Evolutionary conservation across 2,797 vertebrate species (phyloP).

Genomic region (Tadarida brasiliensis): DNA sequence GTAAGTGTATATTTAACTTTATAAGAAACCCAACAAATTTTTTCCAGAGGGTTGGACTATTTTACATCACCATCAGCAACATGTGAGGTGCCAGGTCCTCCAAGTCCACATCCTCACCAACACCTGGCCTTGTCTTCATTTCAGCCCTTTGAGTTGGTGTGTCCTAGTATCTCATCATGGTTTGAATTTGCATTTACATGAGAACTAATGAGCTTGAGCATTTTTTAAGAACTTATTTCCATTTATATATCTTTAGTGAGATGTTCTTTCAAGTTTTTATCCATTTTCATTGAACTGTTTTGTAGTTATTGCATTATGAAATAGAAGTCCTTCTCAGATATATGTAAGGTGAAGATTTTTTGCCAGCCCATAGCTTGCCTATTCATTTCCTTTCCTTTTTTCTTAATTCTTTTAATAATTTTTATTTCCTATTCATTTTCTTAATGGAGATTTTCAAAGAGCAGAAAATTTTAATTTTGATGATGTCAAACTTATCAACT

Average conservation of each 20-base stretch:
- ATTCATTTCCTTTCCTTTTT: neutral
- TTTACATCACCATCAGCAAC: neutral
- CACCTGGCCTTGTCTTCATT: neutral
- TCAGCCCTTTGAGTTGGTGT: neutral
- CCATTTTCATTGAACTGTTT: neutral
- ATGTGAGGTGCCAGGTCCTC: neutral
- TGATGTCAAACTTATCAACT: neutral
- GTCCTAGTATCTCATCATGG: neutral
- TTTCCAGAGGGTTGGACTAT: neutral
- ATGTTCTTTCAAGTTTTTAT: neutral
- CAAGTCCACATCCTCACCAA: neutral
- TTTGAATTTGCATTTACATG: neutral
- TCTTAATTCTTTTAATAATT: neutral
- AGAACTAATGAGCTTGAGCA: neutral
- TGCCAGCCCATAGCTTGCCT: neutral
- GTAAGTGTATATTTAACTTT: neutral
- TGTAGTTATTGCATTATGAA: neutral
- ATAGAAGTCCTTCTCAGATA: neutral
- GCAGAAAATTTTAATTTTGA: constrained; percentile 28
- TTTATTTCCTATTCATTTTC: neutral
- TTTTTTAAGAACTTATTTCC: neutral
- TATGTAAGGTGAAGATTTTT: neutral
- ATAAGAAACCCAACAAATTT: neutral
- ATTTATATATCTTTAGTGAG: neutral
- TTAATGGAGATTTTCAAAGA: neutral